Evolutionary conservation across 1,140 invertebrate genomes (phyloP).

Genomic region (Drosophila miranda): DNA sequence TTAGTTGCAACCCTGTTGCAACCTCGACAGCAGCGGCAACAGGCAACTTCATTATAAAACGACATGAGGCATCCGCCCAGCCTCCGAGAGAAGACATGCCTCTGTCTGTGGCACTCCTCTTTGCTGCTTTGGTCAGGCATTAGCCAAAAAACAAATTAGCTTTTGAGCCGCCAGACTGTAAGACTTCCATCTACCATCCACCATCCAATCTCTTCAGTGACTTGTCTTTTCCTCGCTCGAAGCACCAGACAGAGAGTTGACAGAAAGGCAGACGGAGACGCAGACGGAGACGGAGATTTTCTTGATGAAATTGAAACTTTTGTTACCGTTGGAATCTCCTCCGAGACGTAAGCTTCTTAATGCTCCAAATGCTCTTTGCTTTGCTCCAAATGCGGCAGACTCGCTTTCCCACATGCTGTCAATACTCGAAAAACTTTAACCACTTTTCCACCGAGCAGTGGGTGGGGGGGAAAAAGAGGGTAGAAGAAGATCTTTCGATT

Average conservation of each 20-base stretch:
- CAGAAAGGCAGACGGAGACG: slow-evolving; percentile 9
- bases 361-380: slow-evolving; percentile 4
- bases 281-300: background rate
- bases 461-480: background rate
- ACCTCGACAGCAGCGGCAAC: slow-evolving; percentile 19
- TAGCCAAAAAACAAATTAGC: slow-evolving; percentile 48
- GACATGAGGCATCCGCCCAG: slow-evolving; percentile 43
- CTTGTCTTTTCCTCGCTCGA: slow-evolving; percentile 17
- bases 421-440: slow-evolving; percentile 31
- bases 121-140: background rate
- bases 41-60: slow-evolving; percentile 43
- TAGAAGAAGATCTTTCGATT: slow-evolving; percentile 34
- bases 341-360: slow-evolving; percentile 30
- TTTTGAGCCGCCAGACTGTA: slow-evolving; percentile 11
- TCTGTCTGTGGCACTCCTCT: background rate
- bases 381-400: slow-evolving; percentile 22
- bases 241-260: slow-evolving; percentile 13
- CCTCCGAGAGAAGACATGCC: background rate
- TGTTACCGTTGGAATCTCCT: no score
- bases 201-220: slow-evolving; percentile 1
- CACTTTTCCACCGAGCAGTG: slow-evolving; percentile 17
- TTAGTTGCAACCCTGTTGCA: background rate
- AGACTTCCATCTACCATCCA: slow-evolving; percentile 17
- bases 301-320: no score
- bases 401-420: slow-evolving; percentile 55